Base-by-base conservation (phyloP, 2,113 vertebrate genomes). In the Fregetta grallaria region DNA sequence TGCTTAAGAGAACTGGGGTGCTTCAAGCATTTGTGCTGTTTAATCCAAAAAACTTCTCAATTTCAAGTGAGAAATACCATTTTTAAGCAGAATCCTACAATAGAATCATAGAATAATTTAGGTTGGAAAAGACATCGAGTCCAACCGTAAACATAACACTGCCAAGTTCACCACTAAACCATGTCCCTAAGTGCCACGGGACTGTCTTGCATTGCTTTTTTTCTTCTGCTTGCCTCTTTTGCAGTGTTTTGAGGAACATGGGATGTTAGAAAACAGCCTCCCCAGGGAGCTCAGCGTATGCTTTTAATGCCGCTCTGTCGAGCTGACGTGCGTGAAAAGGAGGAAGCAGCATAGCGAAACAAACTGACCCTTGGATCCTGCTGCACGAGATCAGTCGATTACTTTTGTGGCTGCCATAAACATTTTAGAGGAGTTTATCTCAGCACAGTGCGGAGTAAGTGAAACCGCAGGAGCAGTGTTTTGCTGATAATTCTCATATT, bases 121-220 rank as follows among this genome's bases (percentile, higher is more conserved):
- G 7, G 10, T 45, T 15, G n/a, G 45, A 26, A 59, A 86, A 66
- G 9, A 22, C 30, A 2, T 19, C 0, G 0, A 42, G 55, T 42
- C 29, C 45, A 30, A 11, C 42, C 2, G 0, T 29, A 52, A 40
- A 66, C 38, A 18, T 11, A 17, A 26, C 40, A 3, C 18, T 30
- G 25, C 38, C 32, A 34, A 29, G 15, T 26, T 47, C 49, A 26
- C 16, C 13, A 3, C 22, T 52, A 36, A 58, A 42, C 18, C 15
- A 0, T 1, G 3, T n/a, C 25, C 21, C 71, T 29, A 7, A 29
- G 44, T 25, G 3, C 36, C 50, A 1, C 3, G 0, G 15, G 7
- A 8, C 6, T 9, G 9, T 10, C 50, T 52, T 16, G 22, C 5
- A 0, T 50, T 42, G 22, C 6, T 27, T 36, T 55, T 89, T 61